A percentile compares a stretch with the other conserved stretches of the same genome.
Evolutionary conservation across 2,888 invertebrate species (phyloP).

Genomic region (Aspidapion aeneum): DNA sequence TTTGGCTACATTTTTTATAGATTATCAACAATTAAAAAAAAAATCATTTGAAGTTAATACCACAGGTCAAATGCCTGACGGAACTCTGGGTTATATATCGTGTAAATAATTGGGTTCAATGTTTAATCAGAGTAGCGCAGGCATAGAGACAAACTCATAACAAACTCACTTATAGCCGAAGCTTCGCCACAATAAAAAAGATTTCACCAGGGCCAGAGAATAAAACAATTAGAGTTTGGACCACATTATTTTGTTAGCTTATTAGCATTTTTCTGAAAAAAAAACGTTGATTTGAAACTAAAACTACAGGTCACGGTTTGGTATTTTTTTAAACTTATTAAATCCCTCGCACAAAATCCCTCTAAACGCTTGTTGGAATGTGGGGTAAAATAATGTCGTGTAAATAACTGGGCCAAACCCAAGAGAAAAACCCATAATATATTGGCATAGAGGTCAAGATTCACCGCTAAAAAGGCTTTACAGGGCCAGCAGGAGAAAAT

Average conservation of each 20-base stretch:
- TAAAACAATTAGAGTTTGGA: too few species aligned
- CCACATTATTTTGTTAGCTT: too few species aligned
- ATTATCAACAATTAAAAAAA: too few species aligned
- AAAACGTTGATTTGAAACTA: too few species aligned
- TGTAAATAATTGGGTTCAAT: slow-evolving; percentile 88
- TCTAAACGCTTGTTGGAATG: slow-evolving; percentile 88
- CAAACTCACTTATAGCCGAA: slow-evolving; percentile 67
- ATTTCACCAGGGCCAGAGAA: slow-evolving; percentile 79
- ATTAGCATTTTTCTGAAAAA: too few species aligned
- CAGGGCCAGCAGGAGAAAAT: slow-evolving; percentile 88
- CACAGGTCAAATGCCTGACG: slow-evolving; percentile 88
- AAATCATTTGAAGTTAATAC: too few species aligned
- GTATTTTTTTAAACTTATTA: too few species aligned
- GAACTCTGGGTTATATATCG: slow-evolving; percentile 92
- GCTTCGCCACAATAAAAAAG: slow-evolving; percentile 69
- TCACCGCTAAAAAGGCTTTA: slow-evolving; percentile 70
- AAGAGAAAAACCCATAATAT: slow-evolving; percentile 76
- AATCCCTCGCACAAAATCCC: slow-evolving; percentile 74
- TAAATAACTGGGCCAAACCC: slow-evolving; percentile 91
- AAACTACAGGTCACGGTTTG: too few species aligned
- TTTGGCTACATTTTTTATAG: too few species aligned
- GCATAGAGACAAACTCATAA: slow-evolving; percentile 81
- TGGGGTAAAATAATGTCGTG: slow-evolving; percentile 93
- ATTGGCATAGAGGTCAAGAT: slow-evolving; percentile 66
- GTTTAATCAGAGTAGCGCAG: slow-evolving; percentile 90